Percentiles rank a stretch among this genome's conserved stretches.
phyloP scores from a whole-genome alignment of 2,888 invertebrate genomes.

The Lasioglossum pauxillum region DNA sequence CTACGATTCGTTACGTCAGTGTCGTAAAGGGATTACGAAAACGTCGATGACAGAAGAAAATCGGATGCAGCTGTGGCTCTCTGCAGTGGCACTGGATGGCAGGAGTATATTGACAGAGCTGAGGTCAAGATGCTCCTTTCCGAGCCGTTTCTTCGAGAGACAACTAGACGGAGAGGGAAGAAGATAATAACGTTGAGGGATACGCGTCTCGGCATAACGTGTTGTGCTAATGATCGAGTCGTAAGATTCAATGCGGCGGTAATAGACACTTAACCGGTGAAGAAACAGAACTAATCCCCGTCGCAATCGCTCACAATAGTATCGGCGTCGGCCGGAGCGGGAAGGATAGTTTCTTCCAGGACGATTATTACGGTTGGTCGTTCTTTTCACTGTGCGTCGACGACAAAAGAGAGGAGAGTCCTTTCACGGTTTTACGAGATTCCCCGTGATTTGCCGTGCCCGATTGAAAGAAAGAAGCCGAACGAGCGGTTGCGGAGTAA shows the following conservation, averaged over 20 bases:
- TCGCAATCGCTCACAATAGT: conserved; percentile 17
- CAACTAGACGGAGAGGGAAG: neutral
- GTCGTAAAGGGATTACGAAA: conserved; percentile 36
- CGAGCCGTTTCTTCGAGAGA: neutral
- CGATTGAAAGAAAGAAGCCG: conserved; percentile 59
- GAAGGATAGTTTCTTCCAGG: conserved; percentile 32
- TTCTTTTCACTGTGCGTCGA: conserved; percentile 49
- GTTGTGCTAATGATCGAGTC: neutral
- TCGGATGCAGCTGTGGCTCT: neutral
- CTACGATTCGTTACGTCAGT: conserved; percentile 8
- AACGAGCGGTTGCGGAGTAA: neutral
- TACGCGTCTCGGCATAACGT: neutral
- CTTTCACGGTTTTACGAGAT: conserved; percentile 60
- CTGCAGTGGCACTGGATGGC: neutral
- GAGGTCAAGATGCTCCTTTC: neutral
- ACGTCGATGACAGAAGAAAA: neutral
- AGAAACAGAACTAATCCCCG: conserved; percentile 42
- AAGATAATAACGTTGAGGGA: neutral
- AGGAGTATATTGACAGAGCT: neutral
- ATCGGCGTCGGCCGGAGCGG: neutral
- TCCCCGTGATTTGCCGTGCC: conserved; percentile 55
- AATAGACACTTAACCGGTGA: conserved; percentile 20
- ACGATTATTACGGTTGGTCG: conserved; percentile 57
- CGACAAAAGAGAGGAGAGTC: conserved; percentile 37
- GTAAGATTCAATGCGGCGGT: neutral